Base-by-base conservation (phyloP, 2,797 vertebrate genomes). In the Myripristis murdjan region DNA sequence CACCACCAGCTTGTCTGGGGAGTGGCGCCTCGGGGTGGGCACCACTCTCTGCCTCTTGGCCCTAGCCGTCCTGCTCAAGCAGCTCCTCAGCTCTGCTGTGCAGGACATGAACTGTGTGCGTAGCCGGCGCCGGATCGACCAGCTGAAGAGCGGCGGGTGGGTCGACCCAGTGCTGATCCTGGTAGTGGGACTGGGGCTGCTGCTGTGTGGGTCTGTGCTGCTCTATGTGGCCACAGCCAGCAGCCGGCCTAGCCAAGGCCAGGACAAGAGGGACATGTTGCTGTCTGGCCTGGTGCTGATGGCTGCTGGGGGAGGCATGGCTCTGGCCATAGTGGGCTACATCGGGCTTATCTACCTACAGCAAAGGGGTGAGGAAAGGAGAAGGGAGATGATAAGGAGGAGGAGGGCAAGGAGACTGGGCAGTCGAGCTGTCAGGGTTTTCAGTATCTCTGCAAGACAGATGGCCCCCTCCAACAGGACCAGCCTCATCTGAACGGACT, bases 31-130 rank as follows among this genome's bases (percentile, higher is more conserved):
- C 6, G 96, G 92, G 0, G 95, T 96, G 20, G 98, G 98, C 69
- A 96, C 96, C 0, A 93, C 92, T 0, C 96, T 99, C 57, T 99
- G 97, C 81, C 94, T 99, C 43, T 86, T 99, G 74, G 96, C 97
- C 18, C 92, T 99, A 47, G 85, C 96, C 0, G 93, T 99, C 5
- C 93, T 99, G 41, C 95, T 97, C 76, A 99, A 99, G 90, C 98
- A 98, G 91, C 94, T 99, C 73, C 93, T 99, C 84, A 99, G 98
- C 90, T 99, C 98, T 0, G 98, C 98, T 0, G 93, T 99, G 77
- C 98, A 99, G 94, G 98, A 99, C 93, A 99, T 98, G 97, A 98
- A 98, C 84, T 99, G 98, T 22, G 89, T 99, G 59, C 96, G 73
- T 69, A 97, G 95, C 76, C 91, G 95, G 20, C 94, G 92, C 0